phyloP scores from a whole-genome alignment of 1,140 invertebrate genomes.

The Drosophila sp. region DNA sequence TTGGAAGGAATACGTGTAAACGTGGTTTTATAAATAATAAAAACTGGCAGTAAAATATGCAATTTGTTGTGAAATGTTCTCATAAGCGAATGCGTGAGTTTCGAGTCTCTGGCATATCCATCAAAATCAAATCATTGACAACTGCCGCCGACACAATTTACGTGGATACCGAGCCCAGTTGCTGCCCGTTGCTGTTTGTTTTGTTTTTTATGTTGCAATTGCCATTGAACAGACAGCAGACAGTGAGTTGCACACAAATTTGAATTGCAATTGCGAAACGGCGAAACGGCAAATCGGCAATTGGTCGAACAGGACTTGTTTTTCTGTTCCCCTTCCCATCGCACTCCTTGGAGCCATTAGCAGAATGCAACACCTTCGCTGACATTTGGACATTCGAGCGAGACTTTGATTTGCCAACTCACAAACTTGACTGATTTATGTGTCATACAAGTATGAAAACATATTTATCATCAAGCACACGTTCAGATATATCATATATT shows the following conservation, averaged over 20 bases:
- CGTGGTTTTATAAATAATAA: constrained; percentile 22
- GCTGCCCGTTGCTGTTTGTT: constrained; percentile 1
- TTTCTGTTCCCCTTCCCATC: not conserved
- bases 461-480: constrained; percentile 29
- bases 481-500: not conserved
- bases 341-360: constrained; percentile 68
- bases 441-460: constrained; percentile 20
- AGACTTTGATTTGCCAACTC: constrained; percentile 73
- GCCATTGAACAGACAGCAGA: not conserved
- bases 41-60: constrained; percentile 17
- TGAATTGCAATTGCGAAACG: constrained; percentile 61
- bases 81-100: not conserved
- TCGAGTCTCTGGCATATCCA: constrained; percentile 29
- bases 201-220: constrained; percentile 31
- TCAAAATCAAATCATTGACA: constrained; percentile 46
- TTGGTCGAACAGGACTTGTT: constrained; percentile 74
- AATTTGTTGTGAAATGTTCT: constrained; percentile 15
- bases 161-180: not conserved
- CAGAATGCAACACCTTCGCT: constrained; percentile 68
- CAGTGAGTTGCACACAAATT: constrained; percentile 15
- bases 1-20: not conserved
- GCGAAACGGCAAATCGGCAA: not conserved
- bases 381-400: constrained; percentile 55
- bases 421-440: constrained; percentile 66
- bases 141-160: constrained; percentile 18